Evolutionary conservation across 2,797 vertebrate species (phyloP).

Genomic region (Perodicticus potto): DNA sequence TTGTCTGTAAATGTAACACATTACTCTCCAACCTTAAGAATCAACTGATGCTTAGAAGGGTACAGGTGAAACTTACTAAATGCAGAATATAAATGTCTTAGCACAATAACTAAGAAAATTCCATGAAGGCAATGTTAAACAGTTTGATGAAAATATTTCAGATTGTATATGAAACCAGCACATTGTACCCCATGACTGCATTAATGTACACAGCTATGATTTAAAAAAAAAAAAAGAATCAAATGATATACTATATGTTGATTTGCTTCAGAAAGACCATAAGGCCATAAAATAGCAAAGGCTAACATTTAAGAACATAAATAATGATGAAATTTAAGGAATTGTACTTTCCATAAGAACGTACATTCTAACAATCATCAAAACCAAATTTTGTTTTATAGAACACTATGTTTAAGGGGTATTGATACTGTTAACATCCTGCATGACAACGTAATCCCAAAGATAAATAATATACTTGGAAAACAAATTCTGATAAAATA

Average conservation of each 20-base stretch:
- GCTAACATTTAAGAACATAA: background rate
- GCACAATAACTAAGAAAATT: too few species aligned
- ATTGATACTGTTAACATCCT: background rate
- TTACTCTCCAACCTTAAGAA: background rate
- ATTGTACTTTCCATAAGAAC: background rate
- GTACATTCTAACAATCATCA: background rate
- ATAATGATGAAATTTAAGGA: background rate
- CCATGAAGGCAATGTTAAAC: too few species aligned
- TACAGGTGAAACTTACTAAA: too few species aligned
- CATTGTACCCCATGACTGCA: too few species aligned
- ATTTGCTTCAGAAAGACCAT: background rate
- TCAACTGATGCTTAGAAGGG: background rate
- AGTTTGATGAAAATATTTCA: too few species aligned
- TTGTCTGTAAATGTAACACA: background rate
- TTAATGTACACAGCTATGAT: too few species aligned
- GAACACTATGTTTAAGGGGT: background rate
- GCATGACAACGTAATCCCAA: conserved; percentile 5
- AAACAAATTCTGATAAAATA: background rate
- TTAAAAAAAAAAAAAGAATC: background rate
- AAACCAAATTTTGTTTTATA: background rate
- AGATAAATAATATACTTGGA: background rate
- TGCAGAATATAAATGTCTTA: too few species aligned
- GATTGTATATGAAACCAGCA: too few species aligned
- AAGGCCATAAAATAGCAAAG: background rate
- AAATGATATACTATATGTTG: background rate